Evolutionary conservation across 1,140 invertebrate species (phyloP).

Genomic region (Drosophila varians): DNA sequence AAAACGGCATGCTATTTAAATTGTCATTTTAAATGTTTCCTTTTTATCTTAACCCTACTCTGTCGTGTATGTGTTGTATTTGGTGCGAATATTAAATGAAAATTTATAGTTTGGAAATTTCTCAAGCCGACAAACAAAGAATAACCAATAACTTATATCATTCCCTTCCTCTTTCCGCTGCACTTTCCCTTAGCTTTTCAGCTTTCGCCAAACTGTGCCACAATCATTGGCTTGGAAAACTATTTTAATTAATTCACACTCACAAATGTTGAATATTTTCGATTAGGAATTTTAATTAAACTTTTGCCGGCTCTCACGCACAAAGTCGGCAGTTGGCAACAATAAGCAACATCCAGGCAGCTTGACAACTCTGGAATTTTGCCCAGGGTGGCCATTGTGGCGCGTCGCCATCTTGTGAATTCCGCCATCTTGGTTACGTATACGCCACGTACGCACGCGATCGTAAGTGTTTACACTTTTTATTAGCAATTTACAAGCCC

Average conservation of each 20-base stretch:
- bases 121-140: background rate
- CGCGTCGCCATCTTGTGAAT: slow-evolving; percentile 58
- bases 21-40: slow-evolving; percentile 40
- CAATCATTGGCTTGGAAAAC: slow-evolving; percentile 61
- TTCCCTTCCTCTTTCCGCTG: background rate
- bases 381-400: slow-evolving; percentile 6
- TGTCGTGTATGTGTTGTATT: slow-evolving; percentile 19
- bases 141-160: background rate
- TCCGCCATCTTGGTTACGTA: slow-evolving; percentile 2
- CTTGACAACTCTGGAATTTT: slow-evolving; percentile 54
- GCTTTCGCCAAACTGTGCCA: slow-evolving; percentile 18
- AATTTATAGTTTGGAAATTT: background rate
- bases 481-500: slow-evolving; percentile 38
- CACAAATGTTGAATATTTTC: slow-evolving; percentile 77
- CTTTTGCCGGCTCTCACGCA: slow-evolving; percentile 67
- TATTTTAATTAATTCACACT: slow-evolving; percentile 83
- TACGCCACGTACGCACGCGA: too few relatives aligned
- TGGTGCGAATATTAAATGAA: background rate
- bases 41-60: slow-evolving; percentile 23
- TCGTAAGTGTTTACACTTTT: slow-evolving; percentile 38
- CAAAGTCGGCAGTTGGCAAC: slow-evolving; percentile 30
- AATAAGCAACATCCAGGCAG: slow-evolving; percentile 36
- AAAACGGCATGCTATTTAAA: slow-evolving; percentile 67
- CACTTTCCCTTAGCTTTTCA: background rate
- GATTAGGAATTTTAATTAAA: slow-evolving; percentile 83